Percentiles rank a stretch among this genome's conserved stretches.
These are phyloP conservation scores for Axis porcinus DNA, from an alignment of 2,113 vertebrate genomes.

Conservation along the genomic window DNA sequence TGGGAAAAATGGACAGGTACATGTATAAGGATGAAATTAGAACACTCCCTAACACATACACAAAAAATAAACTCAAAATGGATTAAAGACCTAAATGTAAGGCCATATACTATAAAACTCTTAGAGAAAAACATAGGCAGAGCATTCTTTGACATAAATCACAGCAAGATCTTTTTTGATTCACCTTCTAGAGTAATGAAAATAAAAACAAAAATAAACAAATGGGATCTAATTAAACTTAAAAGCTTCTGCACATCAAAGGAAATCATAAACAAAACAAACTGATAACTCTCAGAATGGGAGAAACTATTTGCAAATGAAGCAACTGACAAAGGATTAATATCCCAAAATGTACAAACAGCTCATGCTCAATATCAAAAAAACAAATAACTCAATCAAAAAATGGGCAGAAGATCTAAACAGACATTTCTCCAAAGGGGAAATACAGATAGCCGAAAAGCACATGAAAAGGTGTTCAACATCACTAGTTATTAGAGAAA, in stretches of 20 bases:
- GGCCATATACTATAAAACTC: background rate
- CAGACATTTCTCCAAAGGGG: background rate
- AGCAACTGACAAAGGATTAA: background rate
- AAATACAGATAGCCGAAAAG: background rate
- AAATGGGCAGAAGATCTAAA: background rate
- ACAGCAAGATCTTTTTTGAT: background rate
- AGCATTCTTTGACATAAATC: background rate
- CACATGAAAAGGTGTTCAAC: background rate
- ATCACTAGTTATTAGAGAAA: background rate
- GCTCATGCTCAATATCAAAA: background rate
- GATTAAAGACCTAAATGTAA: background rate
- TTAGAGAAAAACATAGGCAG: background rate
- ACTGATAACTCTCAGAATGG: background rate
- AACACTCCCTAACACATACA: background rate
- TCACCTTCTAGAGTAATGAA: background rate
- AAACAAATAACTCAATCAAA: background rate
- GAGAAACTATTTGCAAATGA: background rate
- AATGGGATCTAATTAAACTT: background rate
- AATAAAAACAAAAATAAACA: background rate
- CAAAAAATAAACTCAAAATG: background rate
- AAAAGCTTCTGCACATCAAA: background rate
- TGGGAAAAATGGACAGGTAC: background rate
- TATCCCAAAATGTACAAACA: background rate
- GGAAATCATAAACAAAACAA: background rate
- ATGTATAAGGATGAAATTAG: background rate